Base-by-base conservation (phyloP, 2,888 invertebrate genomes). In the Cyclophora punctaria region DNA sequence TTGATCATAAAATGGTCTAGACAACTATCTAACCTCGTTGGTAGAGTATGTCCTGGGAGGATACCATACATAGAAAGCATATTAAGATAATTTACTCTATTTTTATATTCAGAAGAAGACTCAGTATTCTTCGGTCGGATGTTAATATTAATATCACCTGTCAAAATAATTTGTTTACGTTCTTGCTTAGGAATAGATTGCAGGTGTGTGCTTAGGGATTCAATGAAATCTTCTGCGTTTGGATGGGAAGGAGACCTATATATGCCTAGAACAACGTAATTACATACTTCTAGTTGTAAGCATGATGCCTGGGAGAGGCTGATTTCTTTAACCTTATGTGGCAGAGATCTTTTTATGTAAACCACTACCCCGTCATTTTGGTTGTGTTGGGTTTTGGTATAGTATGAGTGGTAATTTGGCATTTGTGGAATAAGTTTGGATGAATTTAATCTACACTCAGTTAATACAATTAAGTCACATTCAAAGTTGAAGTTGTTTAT, bases 131-230 rank as follows among this genome's bases (percentile, higher is more conserved):
- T 20, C 7, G 43, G 43, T 20, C 20, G n/a, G 20, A 43, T 43
- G 43, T 43, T 20, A n/a, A 43, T 20, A 20, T 43, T 43, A 4
- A 43, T 5, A 20, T 43, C 43, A 5, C 43, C 43, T 5, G 20
- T 4, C 3, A 43, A 20, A 20, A 43, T 54, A 33, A 61, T 56
- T 20, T 20, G 5, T 20, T 43, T 57, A 41, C 7, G 7, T 41
- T 41, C n/a, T 43, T 43, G 20, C 20, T 5, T 5, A n/a, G 20
- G 3, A 5, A 34, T 46, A 7, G 35, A 7, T 40, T 34, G 7
- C 46, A n/a, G 6, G n/a, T 40, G 40, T 40, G 40, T 44, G 37
- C 5, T 37, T 5, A 37, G 37, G 5, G 37, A 37, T 2, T 37
- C 37, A 5, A 37, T 37, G 20, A 46, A 46, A 33, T 5, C 40